Evolutionary conservation across 1,140 invertebrate species (phyloP).

Genomic region (Telenomus remus): DNA sequence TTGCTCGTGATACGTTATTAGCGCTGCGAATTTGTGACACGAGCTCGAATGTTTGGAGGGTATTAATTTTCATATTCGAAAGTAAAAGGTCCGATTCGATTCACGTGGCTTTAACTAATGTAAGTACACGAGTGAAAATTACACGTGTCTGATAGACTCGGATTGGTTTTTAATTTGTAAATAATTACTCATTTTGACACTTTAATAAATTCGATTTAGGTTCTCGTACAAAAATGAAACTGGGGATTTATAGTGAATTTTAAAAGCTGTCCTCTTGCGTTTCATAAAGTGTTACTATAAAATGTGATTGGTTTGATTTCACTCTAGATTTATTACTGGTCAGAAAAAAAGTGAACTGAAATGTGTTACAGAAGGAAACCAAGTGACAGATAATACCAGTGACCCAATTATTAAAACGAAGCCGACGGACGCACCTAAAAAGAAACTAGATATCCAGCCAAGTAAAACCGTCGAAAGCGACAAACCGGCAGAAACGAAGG

Average conservation of each 20-base stretch:
- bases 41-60: too few species aligned
- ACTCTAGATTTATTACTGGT: background rate
- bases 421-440: conserved; percentile 62
- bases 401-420: conserved; percentile 69
- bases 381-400: conserved; percentile 53
- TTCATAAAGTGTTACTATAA: background rate
- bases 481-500: conserved; percentile 63
- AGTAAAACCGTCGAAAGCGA: conserved; percentile 68
- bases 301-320: background rate
- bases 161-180: background rate
- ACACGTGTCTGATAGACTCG: conserved; percentile 40
- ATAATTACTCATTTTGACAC: too few species aligned
- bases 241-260: too few species aligned
- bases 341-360: conserved; percentile 9
- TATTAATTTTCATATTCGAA: conserved; percentile 26
- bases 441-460: conserved; percentile 69
- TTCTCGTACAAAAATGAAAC: too few species aligned
- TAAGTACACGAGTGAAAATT: conserved; percentile 37
- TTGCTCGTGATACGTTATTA: too few species aligned
- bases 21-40: too few species aligned
- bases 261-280: too few species aligned
- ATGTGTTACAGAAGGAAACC: conserved; percentile 50
- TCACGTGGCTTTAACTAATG: conserved; percentile 27
- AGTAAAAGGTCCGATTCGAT: conserved; percentile 30
- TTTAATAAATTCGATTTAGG: too few species aligned